Evolutionary conservation across 2,113 vertebrate genomes (phyloP).

Genomic region (Falco punctatus): DNA sequence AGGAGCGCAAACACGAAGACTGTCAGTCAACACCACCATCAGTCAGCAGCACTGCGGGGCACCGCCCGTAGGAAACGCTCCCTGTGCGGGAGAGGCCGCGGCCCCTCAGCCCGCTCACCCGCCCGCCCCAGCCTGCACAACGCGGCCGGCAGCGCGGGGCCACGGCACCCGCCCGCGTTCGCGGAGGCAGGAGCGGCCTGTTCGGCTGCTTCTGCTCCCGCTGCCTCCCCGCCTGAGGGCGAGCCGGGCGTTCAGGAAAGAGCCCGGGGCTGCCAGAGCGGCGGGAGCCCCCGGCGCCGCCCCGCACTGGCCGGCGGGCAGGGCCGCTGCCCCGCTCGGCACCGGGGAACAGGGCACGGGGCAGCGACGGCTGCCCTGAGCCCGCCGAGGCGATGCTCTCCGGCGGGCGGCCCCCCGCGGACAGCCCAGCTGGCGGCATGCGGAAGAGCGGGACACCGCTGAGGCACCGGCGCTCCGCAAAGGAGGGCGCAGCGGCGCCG

Average conservation of each 20-base stretch:
- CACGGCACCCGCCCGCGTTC: too few relatives aligned
- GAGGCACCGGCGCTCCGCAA: not conserved
- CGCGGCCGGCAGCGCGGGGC: too few relatives aligned
- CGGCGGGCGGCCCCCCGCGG: not conserved
- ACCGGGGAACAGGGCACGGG: not conserved
- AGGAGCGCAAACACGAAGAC: not conserved
- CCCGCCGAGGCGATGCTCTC: not conserved
- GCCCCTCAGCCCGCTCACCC: not conserved
- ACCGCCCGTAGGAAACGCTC: not conserved
- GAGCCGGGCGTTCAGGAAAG: too few relatives aligned
- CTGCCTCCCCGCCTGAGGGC: not conserved
- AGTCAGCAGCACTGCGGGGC: accelerated
- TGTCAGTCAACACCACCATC: accelerated
- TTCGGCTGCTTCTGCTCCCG: not conserved
- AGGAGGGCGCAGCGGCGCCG: too few relatives aligned
- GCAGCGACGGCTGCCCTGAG: not conserved
- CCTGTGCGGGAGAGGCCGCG: not conserved
- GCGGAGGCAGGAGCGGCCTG: not conserved
- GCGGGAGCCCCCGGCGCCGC: not conserved
- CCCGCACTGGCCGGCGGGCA: not conserved
- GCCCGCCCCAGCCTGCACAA: too few relatives aligned
- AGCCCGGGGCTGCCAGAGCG: not conserved
- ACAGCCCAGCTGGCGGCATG: not conserved
- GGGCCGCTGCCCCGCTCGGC: not conserved
- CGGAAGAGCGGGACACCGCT: not conserved